Base-by-base conservation (phyloP, 2,113 vertebrate genomes). In the Pedionomus torquatus region DNA sequence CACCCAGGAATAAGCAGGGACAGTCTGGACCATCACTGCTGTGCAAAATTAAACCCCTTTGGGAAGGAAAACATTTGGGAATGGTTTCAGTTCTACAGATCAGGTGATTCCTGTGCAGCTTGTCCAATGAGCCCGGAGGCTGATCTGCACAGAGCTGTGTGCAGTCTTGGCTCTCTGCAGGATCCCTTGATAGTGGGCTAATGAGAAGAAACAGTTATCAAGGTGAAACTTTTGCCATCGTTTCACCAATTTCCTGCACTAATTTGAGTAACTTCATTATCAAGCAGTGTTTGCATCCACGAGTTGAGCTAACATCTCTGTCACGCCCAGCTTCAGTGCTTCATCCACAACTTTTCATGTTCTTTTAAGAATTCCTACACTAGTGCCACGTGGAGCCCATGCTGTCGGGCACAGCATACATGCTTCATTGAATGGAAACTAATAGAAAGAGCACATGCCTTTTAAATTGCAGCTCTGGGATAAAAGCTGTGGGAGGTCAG, bases 401-500 rank as follows among this genome's bases (percentile, higher is more conserved):
- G 25, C 80, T 90, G 76, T 80, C 63, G 70, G 44, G 70, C 85
- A 26, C 82, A 90, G 71, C 78, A 25, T 11, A 80, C 94, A 92
- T 86, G 79, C 92, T 87, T 89, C 4, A 0, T 30, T 58, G 35
- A 80, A 75, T 17, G 11, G 72, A 26, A 85, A 60, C 49, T 16
- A 48, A 52, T 14, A 79, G 10, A 78, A 31, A 60, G 65, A 95
- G 95, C 78, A 4, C 90, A 95, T 95, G 95, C 93, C 78, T 96
- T 77, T 33, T 74, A 33, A 65, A 61, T 10, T 33, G 78, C 81
- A 30, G 93, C n/a, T 95, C 41, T 21, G 25, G 72, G 84, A 28
- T 39, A 68, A 87, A 87, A 93, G 91, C 95, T 95, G 41, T 84
- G 63, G 49, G 57, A 77, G 63, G 84, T 96, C 91, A 88, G 57